These are phyloP conservation scores for Atopsyche davidsoni DNA, from an alignment of 1,140 invertebrate genomes.

Conservation along the genomic window DNA sequence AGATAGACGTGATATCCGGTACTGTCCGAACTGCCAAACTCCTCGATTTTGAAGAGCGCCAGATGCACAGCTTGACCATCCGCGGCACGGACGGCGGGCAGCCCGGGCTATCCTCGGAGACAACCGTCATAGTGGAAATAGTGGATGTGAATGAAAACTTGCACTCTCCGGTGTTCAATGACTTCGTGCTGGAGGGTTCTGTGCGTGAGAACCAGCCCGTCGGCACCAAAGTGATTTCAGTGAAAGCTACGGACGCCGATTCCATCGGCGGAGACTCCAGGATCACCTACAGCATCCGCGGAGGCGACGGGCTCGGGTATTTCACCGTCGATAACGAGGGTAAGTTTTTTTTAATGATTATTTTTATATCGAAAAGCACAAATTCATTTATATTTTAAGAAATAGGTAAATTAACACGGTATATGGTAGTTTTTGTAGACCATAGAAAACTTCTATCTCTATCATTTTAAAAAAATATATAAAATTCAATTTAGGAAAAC, in stretches of 20 bases:
- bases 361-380: too few relatives aligned
- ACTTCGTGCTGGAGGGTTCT: slow-evolving; percentile 66
- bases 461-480: too few relatives aligned
- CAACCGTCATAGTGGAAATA: slow-evolving; percentile 77
- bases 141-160: slow-evolving; percentile 91
- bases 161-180: slow-evolving; percentile 75
- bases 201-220: slow-evolving; percentile 71
- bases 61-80: slow-evolving; percentile 81
- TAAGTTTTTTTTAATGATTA: slow-evolving; percentile 42
- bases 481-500: too few relatives aligned
- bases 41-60: slow-evolving; percentile 82
- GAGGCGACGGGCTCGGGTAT: slow-evolving; percentile 82
- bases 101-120: slow-evolving; percentile 66
- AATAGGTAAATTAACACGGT: too few relatives aligned
- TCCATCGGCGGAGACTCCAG: slow-evolving; percentile 68
- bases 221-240: slow-evolving; percentile 67
- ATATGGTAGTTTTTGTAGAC: too few relatives aligned
- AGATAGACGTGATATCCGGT: slow-evolving; percentile 76
- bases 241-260: slow-evolving; percentile 75
- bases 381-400: too few relatives aligned
- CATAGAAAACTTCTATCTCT: too few relatives aligned
- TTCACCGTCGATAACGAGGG: slow-evolving; percentile 89
- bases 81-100: slow-evolving; percentile 74
- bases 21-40: slow-evolving; percentile 68
- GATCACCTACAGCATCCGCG: slow-evolving; percentile 80